Evolutionary conservation across 2,888 invertebrate genomes (phyloP), one percentile per base, ranked within the genome.

Genomic region (Hyppa rectilinea): DNA sequence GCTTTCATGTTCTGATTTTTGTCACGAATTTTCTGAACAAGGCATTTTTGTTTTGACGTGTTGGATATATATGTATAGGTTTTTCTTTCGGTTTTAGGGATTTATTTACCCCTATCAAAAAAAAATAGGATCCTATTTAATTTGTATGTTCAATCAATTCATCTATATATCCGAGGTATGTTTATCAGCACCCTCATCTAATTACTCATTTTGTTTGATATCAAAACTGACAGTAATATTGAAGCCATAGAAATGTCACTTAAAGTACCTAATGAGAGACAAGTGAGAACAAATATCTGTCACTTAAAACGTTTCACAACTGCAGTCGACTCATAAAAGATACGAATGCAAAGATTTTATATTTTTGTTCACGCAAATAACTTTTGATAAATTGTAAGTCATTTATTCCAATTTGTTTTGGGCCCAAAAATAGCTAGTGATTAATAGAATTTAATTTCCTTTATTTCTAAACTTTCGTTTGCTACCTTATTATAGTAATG

Each of bases 1-100:
- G 78, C 81, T 79, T 64, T 83, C 74, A 69, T 81, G 82, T 83
- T 83, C 83, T 74, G 80, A 85, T 85, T 87, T 89, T 87, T 83
- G 87, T 84, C 85, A 81, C 77, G 85, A 82, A 80, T 82, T 85
- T 81, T 75, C 73, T 78, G 75, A 85, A 82, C 78, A 81, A 77
- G 78, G 66, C 68, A 63, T 78, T 76, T 63, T 62, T 65, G 71
- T 75, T 74, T 65, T 68, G 61, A 68, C 61, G 38, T 67, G 9
- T 40, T 75, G 52, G n/a, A 34, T 64, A 2, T 45, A 34, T 64
- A 2, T 45, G n/a, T 20, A 45, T 45, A 17, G 4, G 7, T 49
- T 43, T 12, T 45, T 26, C 38, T 34, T 4, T 53, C n/a, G 38
- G 34, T 75, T 58, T 26, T 47, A 45, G n/a, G 20, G 2, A 53